Base-by-base conservation (phyloP, 2,888 invertebrate species). In the Cryptus viduatorius region DNA sequence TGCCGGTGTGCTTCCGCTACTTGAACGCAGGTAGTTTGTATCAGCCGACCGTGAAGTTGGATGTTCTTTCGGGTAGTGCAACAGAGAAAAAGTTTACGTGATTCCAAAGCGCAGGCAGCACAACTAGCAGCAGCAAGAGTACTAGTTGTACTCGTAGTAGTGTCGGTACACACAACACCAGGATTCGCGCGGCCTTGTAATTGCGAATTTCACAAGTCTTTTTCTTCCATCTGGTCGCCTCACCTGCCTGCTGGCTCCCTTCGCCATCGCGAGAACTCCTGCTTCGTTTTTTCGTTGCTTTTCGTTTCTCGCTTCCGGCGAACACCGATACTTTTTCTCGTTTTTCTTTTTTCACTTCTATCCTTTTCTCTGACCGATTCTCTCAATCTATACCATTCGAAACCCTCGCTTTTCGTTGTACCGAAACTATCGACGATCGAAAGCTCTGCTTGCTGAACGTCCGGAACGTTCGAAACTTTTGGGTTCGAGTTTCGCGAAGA, bases 41-140 rank as follows among this genome's bases (percentile, higher is more conserved):
- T 84, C 84, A 79, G 72, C 84, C 82, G 72, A 84, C 84, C 84
- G 82, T 84, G 82, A 84, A 84, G 84, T 84, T 84, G 84, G 84
- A 84, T 84, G 84, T 84, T 84, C 84, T 84, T 82, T 79, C 71
- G 82, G 75, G 31, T 56, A 29, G 82, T 53, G 82, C 75, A 82
- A 82, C 82, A 50, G 56, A 69, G 69, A 79, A 82, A 82, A 61
- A 82, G 64, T 84, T 84, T 79, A 71, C 79, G 82, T 75, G 78
- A 82, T 84, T 81, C 75, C 61, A 56, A 19, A 76, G 56, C 83
- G 24, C 56, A 16, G 59, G 8, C 8, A 5, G 56, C 5, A 24
- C 56, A 12, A 56, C 19, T 24, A 3, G 53, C 53, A 19, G 56
- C 56, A 24, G 24, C 56, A 19, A 3, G 19, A 8, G 56, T 56